Evolutionary conservation across 2,797 vertebrate genomes (phyloP).

Genomic region (Hirundo rustica): DNA sequence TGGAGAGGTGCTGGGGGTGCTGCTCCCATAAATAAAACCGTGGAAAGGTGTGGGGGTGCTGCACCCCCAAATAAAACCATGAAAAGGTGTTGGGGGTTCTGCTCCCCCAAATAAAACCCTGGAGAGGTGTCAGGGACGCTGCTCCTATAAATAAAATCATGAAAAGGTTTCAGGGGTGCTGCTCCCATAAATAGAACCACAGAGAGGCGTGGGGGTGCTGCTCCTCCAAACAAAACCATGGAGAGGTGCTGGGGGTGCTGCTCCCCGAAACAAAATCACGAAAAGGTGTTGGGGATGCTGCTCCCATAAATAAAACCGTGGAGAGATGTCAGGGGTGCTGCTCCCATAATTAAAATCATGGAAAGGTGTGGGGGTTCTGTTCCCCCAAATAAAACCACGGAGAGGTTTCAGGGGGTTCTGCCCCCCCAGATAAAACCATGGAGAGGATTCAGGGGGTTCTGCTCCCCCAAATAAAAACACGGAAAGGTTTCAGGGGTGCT

Average conservation of each 20-base stretch:
- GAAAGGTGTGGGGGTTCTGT: too few species aligned
- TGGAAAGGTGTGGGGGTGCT: fast-evolving
- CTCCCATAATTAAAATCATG: not conserved
- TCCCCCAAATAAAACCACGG: fast-evolving
- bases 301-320: not conserved
- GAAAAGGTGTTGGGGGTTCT: too few species aligned
- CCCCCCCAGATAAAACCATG: not conserved
- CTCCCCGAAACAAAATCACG: fast-evolving
- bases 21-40: too few species aligned
- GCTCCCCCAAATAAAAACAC: fast-evolving
- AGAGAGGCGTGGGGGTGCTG: too few species aligned
- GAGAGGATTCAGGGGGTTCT: fast-evolving
- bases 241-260: not conserved
- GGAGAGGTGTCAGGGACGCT: too few species aligned
- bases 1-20: fast-evolving
- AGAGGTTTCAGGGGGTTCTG: too few species aligned
- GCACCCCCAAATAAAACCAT: too few species aligned
- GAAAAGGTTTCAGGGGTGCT: too few species aligned
- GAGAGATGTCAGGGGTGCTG: not conserved
- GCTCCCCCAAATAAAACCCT: too few species aligned
- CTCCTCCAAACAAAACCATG: too few species aligned
- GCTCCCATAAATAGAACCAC: too few species aligned
- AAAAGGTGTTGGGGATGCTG: fast-evolving
- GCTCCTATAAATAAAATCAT: too few species aligned
- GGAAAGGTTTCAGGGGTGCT: fast-evolving